phyloP scores from a whole-genome alignment of 1,140 invertebrate genomes.

The Phthorimaea operculella region DNA sequence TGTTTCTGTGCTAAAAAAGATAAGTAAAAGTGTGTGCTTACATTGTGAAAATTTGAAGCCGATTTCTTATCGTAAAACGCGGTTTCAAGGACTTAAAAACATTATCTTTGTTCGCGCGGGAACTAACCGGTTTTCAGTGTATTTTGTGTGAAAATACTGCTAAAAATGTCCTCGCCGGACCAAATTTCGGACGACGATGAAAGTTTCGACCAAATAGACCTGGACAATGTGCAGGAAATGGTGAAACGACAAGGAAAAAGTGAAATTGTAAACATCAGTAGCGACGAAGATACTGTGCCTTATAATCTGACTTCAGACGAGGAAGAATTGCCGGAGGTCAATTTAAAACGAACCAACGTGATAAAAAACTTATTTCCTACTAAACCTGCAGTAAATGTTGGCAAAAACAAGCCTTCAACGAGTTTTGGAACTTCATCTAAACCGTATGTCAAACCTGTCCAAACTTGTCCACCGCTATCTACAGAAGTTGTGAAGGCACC shows the following conservation, averaged over 20 bases:
- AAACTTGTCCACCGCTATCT: too few species aligned
- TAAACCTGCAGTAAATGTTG: not conserved
- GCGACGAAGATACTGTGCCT: not conserved
- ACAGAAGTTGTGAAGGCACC: not conserved
- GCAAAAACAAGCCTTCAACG: not conserved
- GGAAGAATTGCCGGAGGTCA: slow-evolving; percentile 16
- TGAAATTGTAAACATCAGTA: not conserved
- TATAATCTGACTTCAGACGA: slow-evolving; percentile 16
- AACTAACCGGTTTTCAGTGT: not conserved
- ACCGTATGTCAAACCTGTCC: too few species aligned
- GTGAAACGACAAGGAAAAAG: not conserved
- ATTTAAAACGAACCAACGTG: slow-evolving; percentile 17
- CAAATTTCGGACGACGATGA: slow-evolving; percentile 46
- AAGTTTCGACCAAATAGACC: slow-evolving; percentile 22
- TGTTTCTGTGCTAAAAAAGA: too few species aligned
- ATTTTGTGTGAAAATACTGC: too few species aligned
- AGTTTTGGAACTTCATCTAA: not conserved
- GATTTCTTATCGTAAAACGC: too few species aligned
- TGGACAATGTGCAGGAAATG: not conserved
- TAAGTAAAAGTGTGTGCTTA: too few species aligned
- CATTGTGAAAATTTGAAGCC: too few species aligned
- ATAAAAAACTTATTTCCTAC: slow-evolving; percentile 33
- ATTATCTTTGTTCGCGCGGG: slow-evolving; percentile 2
- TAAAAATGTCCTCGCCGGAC: slow-evolving; percentile 22
- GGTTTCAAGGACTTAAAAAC: not conserved